These are phyloP conservation scores for Pyrochroa serraticornis DNA, from an alignment of 2,888 invertebrate genomes.

Conservation along the genomic window DNA sequence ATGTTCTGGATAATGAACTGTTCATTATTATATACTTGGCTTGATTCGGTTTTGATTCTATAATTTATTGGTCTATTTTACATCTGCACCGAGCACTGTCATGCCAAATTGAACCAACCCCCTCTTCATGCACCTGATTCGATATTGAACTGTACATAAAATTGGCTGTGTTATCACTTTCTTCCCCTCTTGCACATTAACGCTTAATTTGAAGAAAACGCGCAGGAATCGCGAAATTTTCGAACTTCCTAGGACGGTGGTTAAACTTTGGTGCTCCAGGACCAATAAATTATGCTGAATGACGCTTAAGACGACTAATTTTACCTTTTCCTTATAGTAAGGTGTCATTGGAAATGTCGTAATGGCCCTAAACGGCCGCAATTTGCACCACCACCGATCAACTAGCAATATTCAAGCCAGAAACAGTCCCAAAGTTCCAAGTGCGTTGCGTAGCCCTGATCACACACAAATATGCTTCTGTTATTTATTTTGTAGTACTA, in stretches of 20 bases:
- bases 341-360: slow-evolving; percentile 60
- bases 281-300: slow-evolving; percentile 47
- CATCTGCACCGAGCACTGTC: slow-evolving; percentile 38
- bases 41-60: slow-evolving; percentile 53
- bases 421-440: slow-evolving; percentile 20
- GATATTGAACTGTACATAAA: neutral
- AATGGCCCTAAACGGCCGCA: slow-evolving; percentile 28
- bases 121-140: slow-evolving; percentile 8
- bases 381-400: slow-evolving; percentile 28
- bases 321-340: slow-evolving; percentile 60
- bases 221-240: neutral
- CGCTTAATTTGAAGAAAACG: neutral
- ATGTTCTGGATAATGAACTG: slow-evolving; percentile 61
- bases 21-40: slow-evolving; percentile 48
- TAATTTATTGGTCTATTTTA: slow-evolving; percentile 55
- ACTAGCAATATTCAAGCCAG: slow-evolving; percentile 20
- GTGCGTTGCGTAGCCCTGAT: slow-evolving; percentile 21
- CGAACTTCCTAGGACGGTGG: neutral
- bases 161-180: slow-evolving; percentile 16
- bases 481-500: slow-evolving; percentile 17
- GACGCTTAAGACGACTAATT: slow-evolving; percentile 34
- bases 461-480: slow-evolving; percentile 23
- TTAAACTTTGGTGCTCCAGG: slow-evolving; percentile 19
- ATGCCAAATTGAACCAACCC: slow-evolving; percentile 12
- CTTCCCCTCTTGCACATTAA: slow-evolving; percentile 9